These are phyloP conservation scores for Solen grandis DNA, from an alignment of 1,140 invertebrate species.

Conservation along the genomic window DNA sequence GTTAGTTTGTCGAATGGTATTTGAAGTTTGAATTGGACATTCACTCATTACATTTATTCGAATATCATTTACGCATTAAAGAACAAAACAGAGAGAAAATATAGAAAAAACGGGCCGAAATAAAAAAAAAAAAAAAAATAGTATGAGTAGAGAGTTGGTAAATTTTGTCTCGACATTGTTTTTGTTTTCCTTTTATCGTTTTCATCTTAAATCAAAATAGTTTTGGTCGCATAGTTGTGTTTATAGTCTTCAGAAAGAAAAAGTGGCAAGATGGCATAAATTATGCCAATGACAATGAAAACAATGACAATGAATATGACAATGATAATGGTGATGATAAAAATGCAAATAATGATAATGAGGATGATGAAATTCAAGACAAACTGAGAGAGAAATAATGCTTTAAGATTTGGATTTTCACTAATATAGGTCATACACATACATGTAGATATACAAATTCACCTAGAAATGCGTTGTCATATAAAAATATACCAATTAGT, in stretches of 20 bases:
- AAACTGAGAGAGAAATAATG: neutral
- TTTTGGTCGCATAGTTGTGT: neutral
- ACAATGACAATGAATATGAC: constrained; percentile 34
- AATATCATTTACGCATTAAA: no score
- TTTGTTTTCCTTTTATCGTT: neutral
- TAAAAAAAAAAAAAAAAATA: neutral
- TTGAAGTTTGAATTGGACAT: no score
- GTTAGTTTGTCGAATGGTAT: no score
- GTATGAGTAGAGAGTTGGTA: neutral
- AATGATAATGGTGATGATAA: constrained; percentile 14
- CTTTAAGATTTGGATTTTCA: no score
- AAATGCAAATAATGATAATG: neutral
- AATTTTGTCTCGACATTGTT: neutral
- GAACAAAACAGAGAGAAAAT: no score
- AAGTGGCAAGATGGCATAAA: neutral
- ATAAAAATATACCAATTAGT: constrained; percentile 18
- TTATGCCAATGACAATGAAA: neutral
- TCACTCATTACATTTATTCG: no score
- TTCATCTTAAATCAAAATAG: neutral
- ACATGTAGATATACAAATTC: no score
- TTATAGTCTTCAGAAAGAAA: neutral
- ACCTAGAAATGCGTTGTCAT: neutral
- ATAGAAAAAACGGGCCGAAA: neutral
- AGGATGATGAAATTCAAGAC: neutral
- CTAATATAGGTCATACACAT: constrained; percentile 18